Base-by-base conservation (phyloP, 2,888 invertebrate genomes). In the Iselma pallidipennis region DNA sequence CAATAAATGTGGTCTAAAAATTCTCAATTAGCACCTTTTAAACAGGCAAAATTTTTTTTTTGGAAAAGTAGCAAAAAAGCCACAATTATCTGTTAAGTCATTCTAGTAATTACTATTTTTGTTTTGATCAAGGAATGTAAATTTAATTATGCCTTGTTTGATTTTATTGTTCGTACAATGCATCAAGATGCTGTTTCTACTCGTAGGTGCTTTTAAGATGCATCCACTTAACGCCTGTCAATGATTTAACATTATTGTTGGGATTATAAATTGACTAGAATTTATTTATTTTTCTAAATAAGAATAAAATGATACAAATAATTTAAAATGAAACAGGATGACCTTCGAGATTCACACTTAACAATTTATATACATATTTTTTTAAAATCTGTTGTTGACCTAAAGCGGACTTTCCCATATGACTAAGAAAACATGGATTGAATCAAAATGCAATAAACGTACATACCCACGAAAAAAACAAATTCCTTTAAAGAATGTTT, bases 321-420 rank as follows among this genome's bases (percentile, higher is more conserved):
- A 37, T 37, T 37, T 19, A 7, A 37, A 16, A 2, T 37, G 9
- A 16, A 37, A 37, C 16, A 16, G 5, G 21, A 42, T 2, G 42
- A 21, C 42, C 42, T 42, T 42, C 42, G 4, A 42, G 42, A 42
- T 42, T 42, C 42, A 42, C 42, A 37, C n/a, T 14, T 14, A 7
- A 7, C 19, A 37, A 37, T 33, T 33, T 14, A 4, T n/a, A 33
- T 4, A 16, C 10, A 10, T 19, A 42, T 42, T 4, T 21, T 42
- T 42, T 42, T 42, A 21, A 21, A 42, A 12, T 42, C 10, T 42
- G 21, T 57, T 58, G 55, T 58, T 58, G 61, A 57, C 61, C 61
- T 58, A 62, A 62, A 19, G 53, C 61, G 61, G 61, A 57, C 29
- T 62, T 62, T 62, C 61, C 61, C 23, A 31, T 42, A 57, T 62